Conservation (phyloP, 2,797 vertebrate species). For the Malacoraja senta region DNA sequence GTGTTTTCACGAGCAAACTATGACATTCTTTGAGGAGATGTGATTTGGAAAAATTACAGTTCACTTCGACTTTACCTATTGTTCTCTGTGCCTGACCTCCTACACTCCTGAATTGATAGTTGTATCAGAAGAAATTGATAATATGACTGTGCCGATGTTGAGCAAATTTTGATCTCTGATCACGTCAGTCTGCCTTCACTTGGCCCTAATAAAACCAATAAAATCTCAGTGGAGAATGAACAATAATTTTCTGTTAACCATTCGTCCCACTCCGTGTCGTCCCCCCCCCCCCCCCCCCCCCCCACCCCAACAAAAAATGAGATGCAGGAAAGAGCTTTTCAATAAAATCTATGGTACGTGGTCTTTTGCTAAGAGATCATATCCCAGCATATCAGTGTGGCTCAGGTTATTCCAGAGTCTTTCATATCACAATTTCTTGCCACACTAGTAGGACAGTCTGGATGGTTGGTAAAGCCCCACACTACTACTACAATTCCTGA, state of each 20-base stretch:
- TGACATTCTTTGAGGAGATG: background rate
- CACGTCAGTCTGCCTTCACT: background rate
- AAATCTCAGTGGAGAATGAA: background rate
- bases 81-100: background rate
- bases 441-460: no score
- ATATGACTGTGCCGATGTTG: background rate
- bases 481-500: no score
- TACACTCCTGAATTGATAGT: background rate
- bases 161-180: background rate
- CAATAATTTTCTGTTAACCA: background rate
- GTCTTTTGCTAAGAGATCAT: no score
- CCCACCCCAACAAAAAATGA: background rate
- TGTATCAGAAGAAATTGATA: background rate
- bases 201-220: background rate
- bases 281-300: background rate
- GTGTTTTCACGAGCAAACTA: background rate
- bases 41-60: background rate
- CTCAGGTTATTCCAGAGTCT: no score
- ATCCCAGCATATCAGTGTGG: no score
- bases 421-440: no score
- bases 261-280: background rate
- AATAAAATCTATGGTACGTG: background rate
- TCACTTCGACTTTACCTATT: background rate
- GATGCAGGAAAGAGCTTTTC: background rate
- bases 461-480: no score